Conservation (phyloP, 2,888 invertebrate genomes). For the Lasioglossum pauxillum region DNA sequence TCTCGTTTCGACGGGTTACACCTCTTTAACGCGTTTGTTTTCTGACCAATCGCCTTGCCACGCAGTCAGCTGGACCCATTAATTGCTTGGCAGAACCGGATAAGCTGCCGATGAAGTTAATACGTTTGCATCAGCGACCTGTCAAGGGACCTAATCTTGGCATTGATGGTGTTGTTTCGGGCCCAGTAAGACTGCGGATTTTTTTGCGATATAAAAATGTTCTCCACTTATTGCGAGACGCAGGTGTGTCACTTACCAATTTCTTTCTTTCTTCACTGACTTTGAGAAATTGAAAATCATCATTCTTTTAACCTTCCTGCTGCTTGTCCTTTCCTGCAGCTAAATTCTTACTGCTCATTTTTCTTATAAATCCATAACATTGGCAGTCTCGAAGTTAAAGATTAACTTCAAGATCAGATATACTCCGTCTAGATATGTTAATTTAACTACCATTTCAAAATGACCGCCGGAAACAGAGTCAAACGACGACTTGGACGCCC, state of each 20-base stretch:
- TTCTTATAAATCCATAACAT: too few relatives aligned
- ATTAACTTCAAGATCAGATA: too few relatives aligned
- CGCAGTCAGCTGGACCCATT: not conserved
- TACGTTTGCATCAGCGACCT: not conserved
- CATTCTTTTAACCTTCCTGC: too few relatives aligned
- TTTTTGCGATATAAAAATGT: not conserved
- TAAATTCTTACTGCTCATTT: too few relatives aligned
- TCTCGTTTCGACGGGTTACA: slow-evolving; percentile 21
- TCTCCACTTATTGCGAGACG: not conserved
- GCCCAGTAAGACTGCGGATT: too few relatives aligned
- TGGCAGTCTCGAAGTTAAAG: too few relatives aligned
- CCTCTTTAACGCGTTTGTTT: slow-evolving; percentile 6
- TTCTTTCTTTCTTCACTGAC: not conserved
- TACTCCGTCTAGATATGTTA: too few relatives aligned
- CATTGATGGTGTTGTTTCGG: not conserved
- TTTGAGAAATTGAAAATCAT: too few relatives aligned
- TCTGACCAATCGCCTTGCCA: not conserved
- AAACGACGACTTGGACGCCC: too few relatives aligned
- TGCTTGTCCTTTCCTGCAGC: too few relatives aligned
- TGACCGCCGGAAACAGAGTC: too few relatives aligned
- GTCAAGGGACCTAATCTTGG: not conserved
- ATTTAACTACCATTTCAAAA: too few relatives aligned
- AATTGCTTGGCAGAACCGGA: not conserved
- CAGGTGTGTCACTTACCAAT: not conserved
- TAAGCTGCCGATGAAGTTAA: not conserved